phyloP scores from a whole-genome alignment of 2,113 vertebrate species.

The Thermophis baileyi region DNA sequence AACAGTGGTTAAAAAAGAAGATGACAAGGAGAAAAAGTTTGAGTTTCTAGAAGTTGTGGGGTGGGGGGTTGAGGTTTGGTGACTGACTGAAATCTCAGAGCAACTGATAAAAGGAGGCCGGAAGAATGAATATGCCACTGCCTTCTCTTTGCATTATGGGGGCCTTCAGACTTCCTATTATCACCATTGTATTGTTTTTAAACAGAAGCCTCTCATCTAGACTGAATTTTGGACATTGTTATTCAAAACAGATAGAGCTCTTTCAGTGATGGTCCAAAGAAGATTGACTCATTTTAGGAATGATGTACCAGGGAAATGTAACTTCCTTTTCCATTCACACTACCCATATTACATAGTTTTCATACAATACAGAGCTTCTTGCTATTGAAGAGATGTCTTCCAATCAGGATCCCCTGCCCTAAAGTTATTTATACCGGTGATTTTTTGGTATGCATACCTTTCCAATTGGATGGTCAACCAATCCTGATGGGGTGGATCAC shows the following conservation, averaged over 20 bases:
- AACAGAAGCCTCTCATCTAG: neutral
- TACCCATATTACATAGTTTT: neutral
- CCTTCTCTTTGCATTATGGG: neutral
- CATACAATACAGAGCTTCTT: neutral
- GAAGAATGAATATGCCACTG: neutral
- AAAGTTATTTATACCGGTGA: neutral
- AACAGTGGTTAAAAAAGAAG: neutral
- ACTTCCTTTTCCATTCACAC: neutral
- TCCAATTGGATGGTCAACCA: neutral
- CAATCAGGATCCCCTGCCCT: neutral
- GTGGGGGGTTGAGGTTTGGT: neutral
- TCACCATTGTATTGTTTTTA: neutral
- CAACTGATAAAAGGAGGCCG: neutral
- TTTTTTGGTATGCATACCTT: neutral
- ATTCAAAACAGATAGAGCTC: neutral
- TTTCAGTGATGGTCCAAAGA: neutral
- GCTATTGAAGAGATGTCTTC: neutral
- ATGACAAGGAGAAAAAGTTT: neutral
- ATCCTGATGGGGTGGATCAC: neutral
- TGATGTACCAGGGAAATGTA: neutral
- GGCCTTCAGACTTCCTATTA: neutral
- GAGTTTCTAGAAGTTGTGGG: neutral
- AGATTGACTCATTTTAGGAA: neutral
- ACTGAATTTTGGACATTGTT: neutral
- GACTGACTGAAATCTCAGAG: neutral